Percentiles rank a stretch among this genome's conserved stretches.
phyloP scores from a whole-genome alignment of 2,113 vertebrate genomes.

The Sceloporus undulatus region DNA sequence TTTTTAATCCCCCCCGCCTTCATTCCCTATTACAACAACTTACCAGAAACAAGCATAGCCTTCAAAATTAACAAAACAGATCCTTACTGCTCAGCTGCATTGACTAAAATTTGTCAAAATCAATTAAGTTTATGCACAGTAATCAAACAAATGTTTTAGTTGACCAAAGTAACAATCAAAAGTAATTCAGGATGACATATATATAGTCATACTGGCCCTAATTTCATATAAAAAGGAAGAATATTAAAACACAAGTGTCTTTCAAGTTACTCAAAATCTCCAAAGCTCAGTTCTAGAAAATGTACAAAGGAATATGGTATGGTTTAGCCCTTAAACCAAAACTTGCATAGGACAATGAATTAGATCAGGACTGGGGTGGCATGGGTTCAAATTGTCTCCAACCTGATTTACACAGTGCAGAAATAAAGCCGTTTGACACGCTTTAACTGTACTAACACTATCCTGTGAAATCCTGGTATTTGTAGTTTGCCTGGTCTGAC shows the following conservation, averaged over 20 bases:
- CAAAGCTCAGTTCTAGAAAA: neutral
- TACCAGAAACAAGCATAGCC: neutral
- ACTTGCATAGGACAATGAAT: neutral
- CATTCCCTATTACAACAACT: neutral
- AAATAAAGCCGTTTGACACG: no score
- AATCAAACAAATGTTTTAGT: neutral
- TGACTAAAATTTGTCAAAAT: neutral
- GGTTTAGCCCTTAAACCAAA: neutral
- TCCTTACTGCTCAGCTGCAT: no score
- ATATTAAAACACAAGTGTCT: neutral
- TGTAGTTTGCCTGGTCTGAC: no score
- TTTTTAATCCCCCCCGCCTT: neutral
- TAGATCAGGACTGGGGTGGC: neutral
- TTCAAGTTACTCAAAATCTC: neutral
- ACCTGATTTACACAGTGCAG: no score
- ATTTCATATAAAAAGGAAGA: slow-evolving; percentile 17
- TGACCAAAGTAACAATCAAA: neutral
- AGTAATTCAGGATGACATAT: neutral
- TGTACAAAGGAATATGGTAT: no score
- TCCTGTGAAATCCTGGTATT: no score
- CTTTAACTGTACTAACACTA: no score
- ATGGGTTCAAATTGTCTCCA: no score
- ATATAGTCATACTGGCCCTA: neutral
- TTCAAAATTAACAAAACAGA: no score
- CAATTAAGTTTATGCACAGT: neutral